These are phyloP conservation scores for Tetranychus truncatus DNA, from an alignment of 2,888 invertebrate species.

Conservation along the genomic window DNA sequence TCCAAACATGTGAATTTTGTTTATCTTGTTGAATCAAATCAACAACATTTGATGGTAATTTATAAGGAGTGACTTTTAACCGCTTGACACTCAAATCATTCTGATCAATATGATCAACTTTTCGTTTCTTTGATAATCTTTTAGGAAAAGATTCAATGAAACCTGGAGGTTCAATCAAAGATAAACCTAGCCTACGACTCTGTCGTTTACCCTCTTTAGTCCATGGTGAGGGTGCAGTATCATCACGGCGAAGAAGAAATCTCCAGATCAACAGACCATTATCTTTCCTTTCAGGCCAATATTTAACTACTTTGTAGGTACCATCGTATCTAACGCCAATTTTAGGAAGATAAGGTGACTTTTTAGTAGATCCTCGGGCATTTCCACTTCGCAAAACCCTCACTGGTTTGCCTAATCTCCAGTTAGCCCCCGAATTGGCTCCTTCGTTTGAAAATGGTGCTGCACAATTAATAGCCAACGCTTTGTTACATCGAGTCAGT, in stretches of 20 bases:
- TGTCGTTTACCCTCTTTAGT: conserved; percentile 45
- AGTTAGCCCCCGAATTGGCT: conserved; percentile 45
- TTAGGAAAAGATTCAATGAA: background rate
- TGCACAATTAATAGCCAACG: conserved; percentile 56
- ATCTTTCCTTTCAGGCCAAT: conserved; percentile 52
- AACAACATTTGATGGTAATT: background rate
- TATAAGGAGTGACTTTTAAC: background rate
- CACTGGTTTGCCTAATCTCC: conserved; percentile 56
- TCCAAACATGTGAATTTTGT: background rate
- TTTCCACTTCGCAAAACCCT: conserved; percentile 59
- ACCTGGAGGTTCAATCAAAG: background rate
- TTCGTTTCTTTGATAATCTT: background rate
- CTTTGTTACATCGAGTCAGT: conserved; percentile 30
- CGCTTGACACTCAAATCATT: background rate
- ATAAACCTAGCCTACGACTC: conserved; percentile 34
- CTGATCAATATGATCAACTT: background rate
- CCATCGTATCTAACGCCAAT: conserved; percentile 58
- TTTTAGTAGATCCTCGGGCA: conserved; percentile 40
- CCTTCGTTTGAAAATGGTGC: conserved; percentile 47
- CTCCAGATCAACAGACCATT: conserved; percentile 64
- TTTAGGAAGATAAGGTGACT: conserved; percentile 57
- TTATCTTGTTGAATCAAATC: background rate
- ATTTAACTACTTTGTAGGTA: conserved; percentile 65
- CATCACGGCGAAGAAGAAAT: conserved; percentile 54
- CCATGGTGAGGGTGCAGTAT: conserved; percentile 61